Evolutionary conservation across 2,797 vertebrate genomes (phyloP).

Genomic region (Anguilla megastoma): DNA sequence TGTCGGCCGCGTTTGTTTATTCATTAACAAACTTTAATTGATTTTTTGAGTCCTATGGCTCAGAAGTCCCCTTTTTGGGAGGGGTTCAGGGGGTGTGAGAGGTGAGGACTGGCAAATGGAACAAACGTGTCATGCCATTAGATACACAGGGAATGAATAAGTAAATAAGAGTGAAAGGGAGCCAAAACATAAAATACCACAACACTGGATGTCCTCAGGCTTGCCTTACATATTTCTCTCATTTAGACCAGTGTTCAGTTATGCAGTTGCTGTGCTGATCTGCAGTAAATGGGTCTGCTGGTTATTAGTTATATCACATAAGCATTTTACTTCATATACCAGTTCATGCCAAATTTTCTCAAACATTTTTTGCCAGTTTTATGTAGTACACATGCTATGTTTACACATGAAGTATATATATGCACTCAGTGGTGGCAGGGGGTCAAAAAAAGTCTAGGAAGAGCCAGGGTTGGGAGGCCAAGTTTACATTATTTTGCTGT

Average conservation of each 20-base stretch:
- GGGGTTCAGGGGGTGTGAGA: neutral
- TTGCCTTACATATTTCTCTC: neutral
- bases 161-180: too few species aligned
- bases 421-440: neutral
- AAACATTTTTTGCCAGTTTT: neutral
- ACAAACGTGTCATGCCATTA: neutral
- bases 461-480: neutral
- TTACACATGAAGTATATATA: too few species aligned
- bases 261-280: neutral
- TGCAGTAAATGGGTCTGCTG: neutral
- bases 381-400: neutral
- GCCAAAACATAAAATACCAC: neutral
- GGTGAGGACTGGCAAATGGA: neutral
- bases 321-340: neutral
- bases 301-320: neutral
- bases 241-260: neutral
- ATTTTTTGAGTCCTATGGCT: neutral
- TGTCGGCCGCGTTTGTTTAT: neutral
- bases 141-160: neutral
- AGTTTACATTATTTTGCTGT: neutral
- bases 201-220: neutral
- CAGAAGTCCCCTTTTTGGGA: neutral
- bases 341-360: neutral
- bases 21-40: conserved; percentile 20
- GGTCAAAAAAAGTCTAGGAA: neutral